Base-by-base conservation (phyloP, 2,113 vertebrate genomes). In the Mixornis gularis region DNA sequence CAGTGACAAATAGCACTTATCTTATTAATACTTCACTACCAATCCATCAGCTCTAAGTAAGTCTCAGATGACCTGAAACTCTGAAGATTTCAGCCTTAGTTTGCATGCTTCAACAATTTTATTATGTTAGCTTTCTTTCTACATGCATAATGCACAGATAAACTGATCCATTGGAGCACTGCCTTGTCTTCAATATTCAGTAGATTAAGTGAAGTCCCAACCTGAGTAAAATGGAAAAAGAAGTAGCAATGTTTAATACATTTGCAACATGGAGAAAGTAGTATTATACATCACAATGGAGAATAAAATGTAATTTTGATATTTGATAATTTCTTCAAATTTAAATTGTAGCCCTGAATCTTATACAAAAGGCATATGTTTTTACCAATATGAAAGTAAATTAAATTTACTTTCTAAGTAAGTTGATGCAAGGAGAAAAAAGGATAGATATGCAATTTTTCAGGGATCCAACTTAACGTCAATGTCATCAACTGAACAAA, bases 11-110 rank as follows among this genome's bases (percentile, higher is more conserved):
- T 13, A 59, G 22, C 18, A 79, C 51, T 91, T 94, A 93, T 74
- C 85, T 93, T 94, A 94, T 49, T 89, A 94, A 87, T 95, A 32
- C 48, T 92, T 96, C 71, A 84, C 58, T 92, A 64, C 48, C 85
- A 93, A 94, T 96, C 76, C 69, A 85, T 90, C 72, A 95, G 26
- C 63, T 96, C 92, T 94, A 92, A 96, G 55, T 83, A 90, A 90
- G 32, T 95, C 66, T 96, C 32, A 0, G 5, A 93, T 95, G 79
- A 90, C 69, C 59, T 87, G 82, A 90, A 83, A 56, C 56, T 94
- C 79, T 56, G 15, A 92, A 52, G 72, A 87, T 78, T 96, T 96
- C 72, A 78, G 14, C 15, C 43, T 95, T 88, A 91, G 86, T n/a
- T 92, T 82, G 11, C 62, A 84, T 74, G 84, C 83, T 94, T 94